Evolutionary conservation across 2,797 vertebrate species (phyloP).

Genomic region (Oreochromis mossambicus): DNA sequence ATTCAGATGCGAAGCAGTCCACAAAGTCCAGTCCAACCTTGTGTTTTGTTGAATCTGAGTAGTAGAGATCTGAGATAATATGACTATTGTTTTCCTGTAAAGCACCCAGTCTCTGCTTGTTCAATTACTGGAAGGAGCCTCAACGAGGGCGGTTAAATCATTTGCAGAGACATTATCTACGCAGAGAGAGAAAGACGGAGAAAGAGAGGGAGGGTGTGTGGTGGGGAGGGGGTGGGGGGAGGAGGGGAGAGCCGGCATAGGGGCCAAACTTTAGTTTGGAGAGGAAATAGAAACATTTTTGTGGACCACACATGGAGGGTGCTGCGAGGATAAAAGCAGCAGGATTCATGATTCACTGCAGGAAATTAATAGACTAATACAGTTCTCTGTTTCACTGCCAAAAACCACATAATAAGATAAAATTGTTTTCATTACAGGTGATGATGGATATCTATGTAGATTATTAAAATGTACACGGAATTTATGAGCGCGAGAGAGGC

Average conservation of each 20-base stretch:
- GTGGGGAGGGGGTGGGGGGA: background rate
- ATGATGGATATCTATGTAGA: conserved; percentile 55
- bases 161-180: conserved; percentile 76
- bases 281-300: conserved; percentile 61
- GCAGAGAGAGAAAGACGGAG: conserved; percentile 39
- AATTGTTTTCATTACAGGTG: conserved; percentile 67
- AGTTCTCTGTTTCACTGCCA: conserved; percentile 55
- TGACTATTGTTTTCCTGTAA: conserved; percentile 74
- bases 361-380: conserved; percentile 70
- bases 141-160: conserved; percentile 73
- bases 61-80: conserved; percentile 61
- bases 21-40: conserved; percentile 41
- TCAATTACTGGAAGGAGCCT: conserved; percentile 75
- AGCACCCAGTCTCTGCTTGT: conserved; percentile 66
- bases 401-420: conserved; percentile 50
- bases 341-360: conserved; percentile 65
- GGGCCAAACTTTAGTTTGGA: conserved; percentile 63
- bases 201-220: background rate
- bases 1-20: conserved; percentile 28
- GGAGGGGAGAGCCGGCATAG: conserved; percentile 11
- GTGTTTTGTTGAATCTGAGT: conserved; percentile 46
- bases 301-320: conserved; percentile 69
- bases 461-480: conserved; percentile 27
- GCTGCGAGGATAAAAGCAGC: conserved; percentile 62
- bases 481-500: conserved; percentile 2